A percentile compares a stretch with the other conserved stretches of the same genome.
These are phyloP conservation scores for Balaenoptera acutorostrata DNA, from an alignment of 2,113 vertebrate species.

Conservation along the genomic window DNA sequence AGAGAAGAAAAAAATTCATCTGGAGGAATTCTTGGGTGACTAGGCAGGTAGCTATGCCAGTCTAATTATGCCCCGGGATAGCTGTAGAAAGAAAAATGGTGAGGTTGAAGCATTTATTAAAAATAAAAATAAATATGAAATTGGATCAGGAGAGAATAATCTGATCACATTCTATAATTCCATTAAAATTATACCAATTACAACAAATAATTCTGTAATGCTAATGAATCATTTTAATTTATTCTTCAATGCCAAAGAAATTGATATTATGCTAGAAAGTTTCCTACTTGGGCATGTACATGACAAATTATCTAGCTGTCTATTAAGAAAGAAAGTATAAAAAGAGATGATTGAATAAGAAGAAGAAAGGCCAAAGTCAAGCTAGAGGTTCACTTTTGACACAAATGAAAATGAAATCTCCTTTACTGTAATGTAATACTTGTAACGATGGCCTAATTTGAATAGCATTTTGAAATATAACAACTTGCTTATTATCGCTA, in stretches of 20 bases:
- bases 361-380: conserved; percentile 6
- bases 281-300: neutral
- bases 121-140: conserved; percentile 37
- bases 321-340: conserved; percentile 1
- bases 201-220: conserved; percentile 39
- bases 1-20: neutral
- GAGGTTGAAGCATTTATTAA: neutral
- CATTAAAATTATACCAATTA: conserved; percentile 23
- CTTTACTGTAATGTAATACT: neutral
- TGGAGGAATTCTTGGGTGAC: neutral
- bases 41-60: neutral
- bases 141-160: conserved; percentile 13
- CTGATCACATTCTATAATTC: neutral
- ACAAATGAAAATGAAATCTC: conserved; percentile 14
- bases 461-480: neutral
- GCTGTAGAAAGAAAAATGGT: neutral
- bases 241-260: conserved; percentile 29
- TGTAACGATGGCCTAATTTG: neutral
- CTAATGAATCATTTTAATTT: conserved; percentile 44
- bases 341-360: neutral
- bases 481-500: neutral
- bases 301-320: conserved; percentile 3
- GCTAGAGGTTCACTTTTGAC: neutral
- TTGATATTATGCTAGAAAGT: conserved; percentile 34
- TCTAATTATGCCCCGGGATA: neutral